Conservation (phyloP, 2,888 invertebrate species). For the Punctoribates punctum region DNA sequence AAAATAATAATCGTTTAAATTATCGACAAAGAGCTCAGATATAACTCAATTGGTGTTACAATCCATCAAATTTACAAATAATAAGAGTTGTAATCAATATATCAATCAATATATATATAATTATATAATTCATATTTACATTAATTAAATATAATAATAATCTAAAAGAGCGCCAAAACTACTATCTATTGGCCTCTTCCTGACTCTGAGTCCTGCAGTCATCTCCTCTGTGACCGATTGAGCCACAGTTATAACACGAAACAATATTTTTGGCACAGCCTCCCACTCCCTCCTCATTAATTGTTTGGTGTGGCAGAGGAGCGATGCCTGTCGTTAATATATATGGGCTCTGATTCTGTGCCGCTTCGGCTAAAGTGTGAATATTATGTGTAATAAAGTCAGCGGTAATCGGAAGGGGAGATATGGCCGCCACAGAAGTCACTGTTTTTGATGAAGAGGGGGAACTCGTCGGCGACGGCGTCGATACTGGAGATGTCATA, state of each 20-base stretch:
- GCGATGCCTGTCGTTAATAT: constrained; percentile 12
- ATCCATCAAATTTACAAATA: constrained; percentile 22
- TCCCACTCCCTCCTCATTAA: neutral
- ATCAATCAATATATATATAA: constrained; percentile 9
- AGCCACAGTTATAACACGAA: constrained; percentile 90
- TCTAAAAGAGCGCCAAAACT: neutral
- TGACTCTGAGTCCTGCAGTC: constrained; percentile 87
- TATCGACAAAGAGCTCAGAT: neutral
- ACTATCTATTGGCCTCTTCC: constrained; percentile 72
- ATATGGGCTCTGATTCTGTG: constrained; percentile 15
- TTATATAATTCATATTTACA: neutral
- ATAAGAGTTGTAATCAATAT: constrained; percentile 3
- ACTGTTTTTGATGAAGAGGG: constrained; percentile 15
- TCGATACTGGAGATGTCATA: constrained; percentile 10
- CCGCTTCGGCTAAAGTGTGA: neutral
- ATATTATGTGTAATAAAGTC: constrained; percentile 1
- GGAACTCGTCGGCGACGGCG: constrained; percentile 9
- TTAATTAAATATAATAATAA: neutral
- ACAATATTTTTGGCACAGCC: constrained; percentile 51
- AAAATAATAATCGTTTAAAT: neutral
- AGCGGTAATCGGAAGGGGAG: neutral
- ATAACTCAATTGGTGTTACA: constrained; percentile 23
- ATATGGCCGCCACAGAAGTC: constrained; percentile 16
- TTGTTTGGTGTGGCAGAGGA: neutral
- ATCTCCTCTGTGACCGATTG: constrained; percentile 71